phyloP scores from a whole-genome alignment of 2,888 invertebrate genomes.

The Belgica antarctica region DNA sequence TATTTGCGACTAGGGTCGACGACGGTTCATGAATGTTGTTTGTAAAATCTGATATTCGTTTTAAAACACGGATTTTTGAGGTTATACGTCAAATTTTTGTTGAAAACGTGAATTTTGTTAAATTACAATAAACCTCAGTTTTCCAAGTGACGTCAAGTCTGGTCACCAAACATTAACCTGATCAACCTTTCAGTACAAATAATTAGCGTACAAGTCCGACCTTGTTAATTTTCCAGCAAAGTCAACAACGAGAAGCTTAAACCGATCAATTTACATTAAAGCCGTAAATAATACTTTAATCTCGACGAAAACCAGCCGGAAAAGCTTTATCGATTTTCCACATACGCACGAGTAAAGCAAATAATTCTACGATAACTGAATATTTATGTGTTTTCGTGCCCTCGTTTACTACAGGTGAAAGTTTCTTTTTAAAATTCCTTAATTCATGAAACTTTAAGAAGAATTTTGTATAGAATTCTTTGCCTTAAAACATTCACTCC shows the following conservation, averaged over 20 bases:
- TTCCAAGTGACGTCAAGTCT: too few relatives aligned
- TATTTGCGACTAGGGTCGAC: slow-evolving; percentile 23
- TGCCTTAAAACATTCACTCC: slow-evolving; percentile 11
- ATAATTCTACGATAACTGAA: slow-evolving; percentile 1
- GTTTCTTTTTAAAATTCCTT: slow-evolving; percentile 9
- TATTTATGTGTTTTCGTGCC: slow-evolving; percentile 22
- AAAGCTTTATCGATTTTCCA: slow-evolving; percentile 24
- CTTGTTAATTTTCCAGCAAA: too few relatives aligned
- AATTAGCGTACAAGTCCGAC: too few relatives aligned
- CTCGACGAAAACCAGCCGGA: not conserved
- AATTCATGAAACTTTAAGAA: not conserved
- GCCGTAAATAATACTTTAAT: slow-evolving; percentile 25
- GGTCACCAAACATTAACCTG: too few relatives aligned
- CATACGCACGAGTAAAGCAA: not conserved
- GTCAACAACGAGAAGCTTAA: not conserved
- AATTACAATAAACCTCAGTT: too few relatives aligned
- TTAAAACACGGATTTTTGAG: too few relatives aligned
- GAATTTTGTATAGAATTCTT: slow-evolving; percentile 16
- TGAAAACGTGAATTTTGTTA: too few relatives aligned
- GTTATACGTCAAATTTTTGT: too few relatives aligned
- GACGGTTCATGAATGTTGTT: too few relatives aligned
- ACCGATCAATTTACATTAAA: slow-evolving; percentile 10
- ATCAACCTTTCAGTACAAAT: too few relatives aligned
- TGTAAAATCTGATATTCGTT: too few relatives aligned
- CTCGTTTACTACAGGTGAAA: not conserved